Conservation (phyloP, 2,888 invertebrate genomes). For the Deilephila porcellus region DNA sequence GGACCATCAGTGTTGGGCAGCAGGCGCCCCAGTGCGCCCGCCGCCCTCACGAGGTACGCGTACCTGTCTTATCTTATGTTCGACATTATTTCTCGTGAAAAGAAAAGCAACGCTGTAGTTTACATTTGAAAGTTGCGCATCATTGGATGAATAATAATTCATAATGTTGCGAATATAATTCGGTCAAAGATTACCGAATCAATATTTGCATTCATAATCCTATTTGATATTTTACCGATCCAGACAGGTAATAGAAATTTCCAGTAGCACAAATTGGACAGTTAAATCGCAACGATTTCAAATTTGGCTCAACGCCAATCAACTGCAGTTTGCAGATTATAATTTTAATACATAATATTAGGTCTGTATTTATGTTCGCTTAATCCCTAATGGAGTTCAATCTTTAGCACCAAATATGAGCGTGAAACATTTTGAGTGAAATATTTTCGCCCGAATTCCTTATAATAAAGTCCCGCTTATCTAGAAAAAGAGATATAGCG, state of each 20-base stretch:
- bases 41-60: too few relatives aligned
- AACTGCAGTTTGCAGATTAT: slow-evolving; percentile 45
- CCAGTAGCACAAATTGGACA: slow-evolving; percentile 43
- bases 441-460: slow-evolving; percentile 33
- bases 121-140: too few relatives aligned
- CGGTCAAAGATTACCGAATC: neutral
- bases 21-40: too few relatives aligned
- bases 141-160: neutral
- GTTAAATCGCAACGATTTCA: slow-evolving; percentile 46
- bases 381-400: slow-evolving; percentile 12
- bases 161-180: slow-evolving; percentile 28
- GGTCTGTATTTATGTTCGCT: slow-evolving; percentile 21
- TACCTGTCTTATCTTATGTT: slow-evolving; percentile 46
- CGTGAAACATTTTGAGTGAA: slow-evolving; percentile 29
- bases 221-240: slow-evolving; percentile 15
- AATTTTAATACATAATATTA: slow-evolving; percentile 40
- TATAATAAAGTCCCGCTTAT: slow-evolving; percentile 41
- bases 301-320: slow-evolving; percentile 47
- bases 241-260: slow-evolving; percentile 35
- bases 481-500: slow-evolving; percentile 37
- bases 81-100: slow-evolving; percentile 43
- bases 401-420: slow-evolving; percentile 17
- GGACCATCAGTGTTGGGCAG: too few relatives aligned
- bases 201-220: slow-evolving; percentile 15
- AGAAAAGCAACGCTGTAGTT: neutral